Evolutionary conservation across 2,797 vertebrate species (phyloP).

Genomic region (Pygocentrus nattereri): DNA sequence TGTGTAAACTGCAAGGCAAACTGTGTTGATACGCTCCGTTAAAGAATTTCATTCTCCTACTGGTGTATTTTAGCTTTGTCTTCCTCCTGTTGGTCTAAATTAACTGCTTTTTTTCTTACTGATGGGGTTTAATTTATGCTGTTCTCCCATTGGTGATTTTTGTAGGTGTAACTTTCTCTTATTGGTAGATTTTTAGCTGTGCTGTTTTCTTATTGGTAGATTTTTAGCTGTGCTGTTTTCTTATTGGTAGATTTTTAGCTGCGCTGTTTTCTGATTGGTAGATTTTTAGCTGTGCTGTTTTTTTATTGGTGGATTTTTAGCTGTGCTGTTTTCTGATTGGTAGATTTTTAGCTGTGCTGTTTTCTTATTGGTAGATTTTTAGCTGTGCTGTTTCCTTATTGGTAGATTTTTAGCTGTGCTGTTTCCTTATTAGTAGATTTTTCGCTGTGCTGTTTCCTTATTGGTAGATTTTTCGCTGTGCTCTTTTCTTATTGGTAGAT

Average conservation of each 20-base stretch:
- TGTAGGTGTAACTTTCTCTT: no score
- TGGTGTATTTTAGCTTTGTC: no score
- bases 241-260: background rate
- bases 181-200: background rate
- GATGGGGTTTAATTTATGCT: background rate
- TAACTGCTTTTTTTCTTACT: background rate
- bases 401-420: background rate
- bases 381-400: background rate
- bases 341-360: background rate
- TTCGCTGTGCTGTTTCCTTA: background rate
- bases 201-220: no score
- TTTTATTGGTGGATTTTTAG: background rate
- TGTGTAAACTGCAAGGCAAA: no score
- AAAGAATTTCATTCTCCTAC: no score
- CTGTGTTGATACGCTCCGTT: no score
- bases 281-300: background rate
- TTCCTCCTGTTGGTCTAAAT: background rate
- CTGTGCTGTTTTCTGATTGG: background rate
- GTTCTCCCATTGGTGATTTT: background rate
- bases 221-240: background rate
- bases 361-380: background rate
- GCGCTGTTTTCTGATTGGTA: background rate
- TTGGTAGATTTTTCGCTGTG: background rate
- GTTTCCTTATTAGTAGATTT: background rate
- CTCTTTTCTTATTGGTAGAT: background rate